These are phyloP conservation scores for Catostomus latipinnis DNA, from an alignment of 2,797 vertebrate genomes.

Conservation along the genomic window DNA sequence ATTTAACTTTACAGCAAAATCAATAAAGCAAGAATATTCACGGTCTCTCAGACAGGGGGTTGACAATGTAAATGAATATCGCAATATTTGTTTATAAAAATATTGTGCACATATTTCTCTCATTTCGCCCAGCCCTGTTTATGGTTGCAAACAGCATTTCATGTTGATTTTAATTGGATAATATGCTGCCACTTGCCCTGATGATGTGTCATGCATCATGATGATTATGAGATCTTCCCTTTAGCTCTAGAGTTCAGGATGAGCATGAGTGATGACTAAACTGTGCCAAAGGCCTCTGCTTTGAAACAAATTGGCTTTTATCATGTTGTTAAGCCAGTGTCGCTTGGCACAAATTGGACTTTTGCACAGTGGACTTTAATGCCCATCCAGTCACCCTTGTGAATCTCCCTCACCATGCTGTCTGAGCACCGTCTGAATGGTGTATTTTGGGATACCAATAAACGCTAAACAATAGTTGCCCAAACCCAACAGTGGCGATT, in stretches of 20 bases:
- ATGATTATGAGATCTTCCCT: neutral
- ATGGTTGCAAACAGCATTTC: no score
- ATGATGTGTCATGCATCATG: neutral
- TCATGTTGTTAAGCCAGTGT: slow-evolving; percentile 50
- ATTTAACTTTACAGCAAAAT: no score
- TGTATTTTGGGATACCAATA: slow-evolving; percentile 50
- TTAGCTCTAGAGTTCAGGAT: slow-evolving; percentile 11
- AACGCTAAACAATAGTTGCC: slow-evolving; percentile 35
- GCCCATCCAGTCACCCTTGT: slow-evolving; percentile 55
- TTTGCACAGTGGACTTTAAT: slow-evolving; percentile 58
- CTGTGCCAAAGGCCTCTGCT: slow-evolving; percentile 55
- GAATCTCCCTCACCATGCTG: slow-evolving; percentile 51
- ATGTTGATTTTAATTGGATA: neutral
- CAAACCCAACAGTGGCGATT: slow-evolving; percentile 44
- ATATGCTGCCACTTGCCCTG: slow-evolving; percentile 2
- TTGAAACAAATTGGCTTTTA: slow-evolving; percentile 60
- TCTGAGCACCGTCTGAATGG: slow-evolving; percentile 51
- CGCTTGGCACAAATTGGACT: slow-evolving; percentile 53
- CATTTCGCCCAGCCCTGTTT: no score
- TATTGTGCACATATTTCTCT: no score
- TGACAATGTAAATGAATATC: no score
- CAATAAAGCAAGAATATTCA: no score
- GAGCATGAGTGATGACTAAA: slow-evolving; percentile 36
- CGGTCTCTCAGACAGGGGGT: no score
- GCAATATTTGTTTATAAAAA: no score